Conservation (phyloP, 2,797 vertebrate genomes). For the Sciaenops ocellatus region DNA sequence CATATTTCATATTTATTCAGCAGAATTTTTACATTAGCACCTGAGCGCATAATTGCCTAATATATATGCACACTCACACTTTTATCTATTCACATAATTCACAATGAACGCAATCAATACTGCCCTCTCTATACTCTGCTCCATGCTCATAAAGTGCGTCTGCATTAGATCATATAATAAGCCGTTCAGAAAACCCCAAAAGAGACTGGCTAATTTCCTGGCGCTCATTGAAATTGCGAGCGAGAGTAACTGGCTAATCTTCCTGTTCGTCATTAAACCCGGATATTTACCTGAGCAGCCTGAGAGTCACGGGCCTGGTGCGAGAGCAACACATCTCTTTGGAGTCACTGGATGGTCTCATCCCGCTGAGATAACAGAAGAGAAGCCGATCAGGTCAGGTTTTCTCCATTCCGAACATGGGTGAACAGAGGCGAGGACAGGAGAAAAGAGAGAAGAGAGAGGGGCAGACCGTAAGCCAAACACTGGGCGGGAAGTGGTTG, state of each 20-base stretch:
- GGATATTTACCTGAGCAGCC: conserved; percentile 86
- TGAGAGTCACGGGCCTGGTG: conserved; percentile 84
- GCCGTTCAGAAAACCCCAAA: conserved; percentile 73
- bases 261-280: conserved; percentile 78
- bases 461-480: conserved; percentile 72
- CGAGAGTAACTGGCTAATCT: conserved; percentile 77
- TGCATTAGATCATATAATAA: conserved; percentile 81
- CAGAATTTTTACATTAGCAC: conserved; percentile 81
- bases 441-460: conserved; percentile 71
- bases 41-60: conserved; percentile 80
- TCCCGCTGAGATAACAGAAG: conserved; percentile 79
- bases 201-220: conserved; percentile 76
- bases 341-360: conserved; percentile 76
- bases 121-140: conserved; percentile 70
- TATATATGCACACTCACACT: conserved; percentile 86
- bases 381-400: conserved; percentile 66
- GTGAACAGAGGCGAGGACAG: conserved; percentile 71
- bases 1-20: conserved; percentile 85
- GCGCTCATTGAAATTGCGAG: conserved; percentile 73
- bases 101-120: conserved; percentile 85
- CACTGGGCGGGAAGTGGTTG: conserved; percentile 73
- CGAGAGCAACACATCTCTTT: conserved; percentile 73
- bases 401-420: conserved; percentile 78
- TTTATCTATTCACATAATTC: conserved; percentile 87
- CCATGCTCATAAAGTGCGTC: conserved; percentile 71